Percentiles rank a stretch among this genome's conserved stretches.
phyloP scores from a whole-genome alignment of 2,113 vertebrate species.

The Osmerus mordax region DNA sequence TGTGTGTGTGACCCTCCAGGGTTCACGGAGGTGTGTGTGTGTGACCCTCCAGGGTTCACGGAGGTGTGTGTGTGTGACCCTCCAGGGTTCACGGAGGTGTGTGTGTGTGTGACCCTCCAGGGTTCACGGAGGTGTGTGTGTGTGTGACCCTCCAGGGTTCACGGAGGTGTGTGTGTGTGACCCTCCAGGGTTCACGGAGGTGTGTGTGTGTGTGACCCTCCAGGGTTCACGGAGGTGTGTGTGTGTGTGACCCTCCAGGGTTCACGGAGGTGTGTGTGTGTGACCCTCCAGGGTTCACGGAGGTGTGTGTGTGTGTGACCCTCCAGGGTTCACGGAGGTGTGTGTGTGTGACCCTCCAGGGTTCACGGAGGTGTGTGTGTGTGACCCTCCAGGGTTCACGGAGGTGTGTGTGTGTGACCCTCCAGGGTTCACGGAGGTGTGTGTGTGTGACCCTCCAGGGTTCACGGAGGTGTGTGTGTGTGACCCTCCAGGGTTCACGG shows the following conservation, averaged over 20 bases:
- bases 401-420: constrained; percentile 59
- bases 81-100: constrained; percentile 87
- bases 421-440: constrained; percentile 87
- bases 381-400: constrained; percentile 80
- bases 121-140: constrained; percentile 85
- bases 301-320: constrained; percentile 57
- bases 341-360: constrained; percentile 65
- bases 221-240: constrained; percentile 91
- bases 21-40: constrained; percentile 80
- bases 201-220: constrained; percentile 43
- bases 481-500: constrained; percentile 81
- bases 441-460: constrained; percentile 64
- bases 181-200: constrained; percentile 83
- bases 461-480: constrained; percentile 80
- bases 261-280: constrained; percentile 80
- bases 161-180: constrained; percentile 72
- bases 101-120: constrained; percentile 58
- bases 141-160: constrained; percentile 73
- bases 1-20: constrained; percentile 65
- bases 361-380: constrained; percentile 80
- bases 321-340: constrained; percentile 86
- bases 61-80: constrained; percentile 59
- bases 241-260: constrained; percentile 64
- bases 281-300: constrained; percentile 81
- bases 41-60: constrained; percentile 80